Base-by-base conservation (phyloP, 2,888 invertebrate species). In the Seira ritae region DNA sequence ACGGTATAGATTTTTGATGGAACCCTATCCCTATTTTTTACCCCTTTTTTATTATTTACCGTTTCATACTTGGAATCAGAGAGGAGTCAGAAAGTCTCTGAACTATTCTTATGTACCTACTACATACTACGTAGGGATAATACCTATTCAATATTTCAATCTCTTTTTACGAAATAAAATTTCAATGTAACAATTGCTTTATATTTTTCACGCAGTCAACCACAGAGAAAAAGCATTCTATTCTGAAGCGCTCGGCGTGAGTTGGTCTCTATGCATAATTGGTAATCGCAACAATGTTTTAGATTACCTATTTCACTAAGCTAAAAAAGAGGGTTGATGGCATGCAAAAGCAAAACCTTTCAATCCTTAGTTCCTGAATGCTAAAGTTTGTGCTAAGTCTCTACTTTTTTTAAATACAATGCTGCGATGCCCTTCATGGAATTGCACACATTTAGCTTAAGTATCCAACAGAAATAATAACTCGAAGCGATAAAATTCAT, bases 201-300 rank as follows among this genome's bases (percentile, higher is more conserved):
- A 50, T 50, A 50, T 76, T 76, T 70, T 78, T 37, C 78, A 78
- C 78, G 78, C 78, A 78, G 62, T 78, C 23, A 70, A 78, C 62
- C 77, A 77, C 68, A 70, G 70, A 50, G 15, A 50, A 50, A 50
- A 8, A 15, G 3, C 8, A 31, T 2, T 4, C 31, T 31, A 31
- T 31, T 2, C 8, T 31, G 31, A 2, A 31, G 31, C 31, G 31
- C 15, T 50, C 17, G 6, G 50, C 50, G 15, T 50, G 50, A 50
- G 50, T 8, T 50, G 50, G 50, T 50, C 50, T n/a, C 50, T 50
- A 50, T 50, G 50, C 50, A 50, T 50, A 50, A 50, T 50, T 50
- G 50, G 50, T 50, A 50, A 50, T 50, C 50, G 50, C 50, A 50
- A 50, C 50, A 50, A 50, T 50, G 50, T 50, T 50, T 50, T n/a